A percentile compares a stretch with the other conserved stretches of the same genome.
Conservation (phyloP, 2,113 vertebrate genomes). For the Rhipidura dahli region DNA sequence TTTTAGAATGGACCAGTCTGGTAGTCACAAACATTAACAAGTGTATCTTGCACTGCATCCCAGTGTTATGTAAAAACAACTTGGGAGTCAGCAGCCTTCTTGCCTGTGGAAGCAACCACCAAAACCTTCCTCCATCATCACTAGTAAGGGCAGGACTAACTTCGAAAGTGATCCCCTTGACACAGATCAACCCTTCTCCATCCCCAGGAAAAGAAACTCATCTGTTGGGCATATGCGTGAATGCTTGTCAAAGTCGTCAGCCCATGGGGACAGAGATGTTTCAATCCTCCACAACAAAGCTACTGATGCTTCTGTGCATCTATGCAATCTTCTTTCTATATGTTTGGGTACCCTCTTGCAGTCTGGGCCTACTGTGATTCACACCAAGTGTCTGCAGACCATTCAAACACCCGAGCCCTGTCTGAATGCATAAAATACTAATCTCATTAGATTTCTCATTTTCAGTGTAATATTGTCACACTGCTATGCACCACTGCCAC, state of each 20-base stretch:
- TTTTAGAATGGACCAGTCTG: background rate
- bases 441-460: conserved; percentile 79
- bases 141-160: background rate
- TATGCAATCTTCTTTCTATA: background rate
- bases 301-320: background rate
- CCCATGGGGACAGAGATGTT: background rate
- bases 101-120: background rate
- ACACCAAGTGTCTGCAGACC: conserved; percentile 25
- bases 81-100: background rate
- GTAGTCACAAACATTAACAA: background rate
- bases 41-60: background rate
- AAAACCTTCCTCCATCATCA: background rate
- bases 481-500: conserved; percentile 68
- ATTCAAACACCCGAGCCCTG: conserved; percentile 6
- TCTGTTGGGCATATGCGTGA: background rate
- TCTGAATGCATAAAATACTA: conserved; percentile 63
- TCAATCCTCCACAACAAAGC: background rate
- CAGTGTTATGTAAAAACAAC: background rate
- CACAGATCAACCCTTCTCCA: background rate
- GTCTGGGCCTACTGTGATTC: background rate
- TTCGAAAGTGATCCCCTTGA: background rate
- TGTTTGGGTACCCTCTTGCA: background rate
- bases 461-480: conserved; percentile 71
- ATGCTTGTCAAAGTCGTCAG: background rate
- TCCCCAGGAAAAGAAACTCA: background rate